Percentiles rank a stretch among this genome's conserved stretches.
Conservation (phyloP, 2,113 vertebrate species). For the Spea multiplicata region DNA sequence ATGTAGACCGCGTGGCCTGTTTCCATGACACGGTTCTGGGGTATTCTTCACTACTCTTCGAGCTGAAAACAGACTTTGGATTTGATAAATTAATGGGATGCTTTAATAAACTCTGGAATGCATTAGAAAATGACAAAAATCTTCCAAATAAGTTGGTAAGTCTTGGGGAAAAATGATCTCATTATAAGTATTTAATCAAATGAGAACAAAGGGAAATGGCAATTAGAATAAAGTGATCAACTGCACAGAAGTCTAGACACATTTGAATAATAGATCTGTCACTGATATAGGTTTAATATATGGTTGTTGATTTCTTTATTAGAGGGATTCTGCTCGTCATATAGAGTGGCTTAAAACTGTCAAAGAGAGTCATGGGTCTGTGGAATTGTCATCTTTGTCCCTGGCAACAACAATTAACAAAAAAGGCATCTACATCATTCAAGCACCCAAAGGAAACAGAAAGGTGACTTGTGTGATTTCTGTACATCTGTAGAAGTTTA, state of each 20-base stretch:
- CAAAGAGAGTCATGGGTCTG: constrained; percentile 92
- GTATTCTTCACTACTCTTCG: constrained; percentile 83
- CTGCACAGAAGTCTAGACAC: too few relatives aligned
- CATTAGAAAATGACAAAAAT: constrained; percentile 80
- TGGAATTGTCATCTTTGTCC: constrained; percentile 88
- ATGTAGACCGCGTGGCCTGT: constrained; percentile 89
- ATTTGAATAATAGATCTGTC: too few relatives aligned
- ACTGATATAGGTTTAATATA: too few relatives aligned
- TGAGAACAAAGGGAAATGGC: too few relatives aligned
- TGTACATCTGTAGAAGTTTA: too few relatives aligned
- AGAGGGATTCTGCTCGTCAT: constrained; percentile 85
- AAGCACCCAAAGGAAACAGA: constrained; percentile 64
- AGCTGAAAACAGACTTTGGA: constrained; percentile 65
- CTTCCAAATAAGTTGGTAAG: constrained; percentile 85
- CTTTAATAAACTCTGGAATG: constrained; percentile 84
- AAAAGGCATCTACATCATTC: constrained; percentile 80
- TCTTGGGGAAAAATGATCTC: not conserved
- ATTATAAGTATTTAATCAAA: not conserved
- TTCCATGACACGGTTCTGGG: constrained; percentile 90
- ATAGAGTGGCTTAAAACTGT: constrained; percentile 91
- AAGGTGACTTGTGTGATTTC: constrained; percentile 55
- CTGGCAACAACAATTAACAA: constrained; percentile 88
- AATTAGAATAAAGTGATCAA: too few relatives aligned
- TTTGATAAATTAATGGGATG: constrained; percentile 71
- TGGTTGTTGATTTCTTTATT: constrained; percentile 31